Evolutionary conservation across 2,888 invertebrate genomes (phyloP), one percentile per base, ranked within the genome.

Genomic region (Chesias legatella): DNA sequence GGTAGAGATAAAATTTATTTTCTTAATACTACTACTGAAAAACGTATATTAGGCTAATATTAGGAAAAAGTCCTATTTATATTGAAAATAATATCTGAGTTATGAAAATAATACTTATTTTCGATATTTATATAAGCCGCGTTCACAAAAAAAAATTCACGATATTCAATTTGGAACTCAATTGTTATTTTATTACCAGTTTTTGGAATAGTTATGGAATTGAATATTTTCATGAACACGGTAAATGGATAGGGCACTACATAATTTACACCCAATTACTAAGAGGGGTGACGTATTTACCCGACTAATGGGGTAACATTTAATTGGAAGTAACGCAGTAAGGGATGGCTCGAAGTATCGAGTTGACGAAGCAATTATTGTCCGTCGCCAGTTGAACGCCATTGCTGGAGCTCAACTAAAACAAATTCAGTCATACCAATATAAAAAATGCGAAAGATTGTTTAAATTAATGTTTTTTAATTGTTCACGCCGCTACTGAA

Each of bases 331-430:
- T 76, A 53, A 77, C 72, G 62, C 85, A 85, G 71, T 82, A 84
- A 6, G 82, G 84, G 46, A 84, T 82, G 55, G 67, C 78, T 62
- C 78, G 80, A 51, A 85, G 71, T 59, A 85, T 78, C 9, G 77
- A 71, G 64, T 73, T 77, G 57, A 84, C 75, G 54, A 84, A 67
- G 60, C 82, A 79, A 38, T 68, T 55, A 38, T 68, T 55, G 45
- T 60, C 73, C 54, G 46, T 32, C 34, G 70, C 60, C 67, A 70
- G 64, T 55, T 67, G 79, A 67, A 70, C 65, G 49, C 67, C 60
- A 65, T 67, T 64, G 53, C 60, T 52, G 40, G 59, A 63, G 57
- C 64, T 72, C 79, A 74, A 72, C 84, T 85, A 57, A 7, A 63
- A 17, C n/a, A n/a, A n/a, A n/a, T n/a, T n/a, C n/a, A n/a, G n/a